A percentile compares a stretch with the other conserved stretches of the same genome.
Conservation (phyloP, 1,140 invertebrate species). For the Lucilia cuprina region DNA sequence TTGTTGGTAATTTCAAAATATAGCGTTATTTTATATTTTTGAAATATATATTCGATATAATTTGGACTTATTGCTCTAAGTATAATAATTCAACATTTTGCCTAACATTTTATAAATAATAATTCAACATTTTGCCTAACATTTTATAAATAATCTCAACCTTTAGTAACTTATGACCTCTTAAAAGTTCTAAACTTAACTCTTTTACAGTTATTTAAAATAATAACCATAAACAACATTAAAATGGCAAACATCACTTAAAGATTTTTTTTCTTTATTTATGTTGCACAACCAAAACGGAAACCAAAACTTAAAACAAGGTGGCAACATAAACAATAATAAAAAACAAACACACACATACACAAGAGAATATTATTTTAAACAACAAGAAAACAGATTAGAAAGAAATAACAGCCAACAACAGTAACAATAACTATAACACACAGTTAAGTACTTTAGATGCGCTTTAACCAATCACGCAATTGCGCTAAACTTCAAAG, state of each 20-base stretch:
- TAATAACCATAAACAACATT: not conserved
- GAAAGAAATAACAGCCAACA: not conserved
- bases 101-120: no score
- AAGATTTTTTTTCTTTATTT: not conserved
- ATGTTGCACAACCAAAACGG: not conserved
- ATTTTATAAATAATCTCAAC: no score
- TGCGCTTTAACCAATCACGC: slow-evolving; percentile 58
- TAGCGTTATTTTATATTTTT: no score
- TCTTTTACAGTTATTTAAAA: not conserved
- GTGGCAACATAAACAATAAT: not conserved
- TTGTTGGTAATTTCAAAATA: no score
- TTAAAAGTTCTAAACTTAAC: no score
- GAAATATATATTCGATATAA: no score
- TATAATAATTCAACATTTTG: no score
- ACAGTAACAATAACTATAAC: not conserved
- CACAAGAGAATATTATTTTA: not conserved
- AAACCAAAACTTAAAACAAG: not conserved
- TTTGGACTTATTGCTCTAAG: no score
- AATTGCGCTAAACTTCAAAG: slow-evolving; percentile 61
- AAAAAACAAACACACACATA: not conserved
- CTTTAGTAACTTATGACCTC: no score
- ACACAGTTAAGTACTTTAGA: slow-evolving; percentile 50
- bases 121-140: no score
- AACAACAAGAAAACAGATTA: slow-evolving; percentile 43
- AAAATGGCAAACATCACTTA: not conserved